Evolutionary conservation across 2,113 vertebrate species (phyloP).

Genomic region (Loxodonta africana): DNA sequence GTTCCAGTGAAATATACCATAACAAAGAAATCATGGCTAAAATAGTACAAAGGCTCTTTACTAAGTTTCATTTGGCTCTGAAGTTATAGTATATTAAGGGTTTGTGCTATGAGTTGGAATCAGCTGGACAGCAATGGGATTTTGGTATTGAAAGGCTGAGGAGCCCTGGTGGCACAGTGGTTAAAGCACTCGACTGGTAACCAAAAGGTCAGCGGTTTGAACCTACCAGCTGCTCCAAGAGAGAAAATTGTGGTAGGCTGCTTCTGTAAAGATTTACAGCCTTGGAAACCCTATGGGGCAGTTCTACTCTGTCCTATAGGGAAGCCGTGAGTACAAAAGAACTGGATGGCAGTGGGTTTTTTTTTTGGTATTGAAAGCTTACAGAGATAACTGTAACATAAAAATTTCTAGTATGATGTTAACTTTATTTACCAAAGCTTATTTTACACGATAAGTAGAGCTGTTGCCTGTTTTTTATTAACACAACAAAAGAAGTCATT

Average conservation of each 20-base stretch:
- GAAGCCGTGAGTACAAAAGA: too few species aligned
- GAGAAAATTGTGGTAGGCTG: too few species aligned
- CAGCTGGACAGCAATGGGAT: too few species aligned
- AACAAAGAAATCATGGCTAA: slow-evolving; percentile 75
- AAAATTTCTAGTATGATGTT: slow-evolving; percentile 83
- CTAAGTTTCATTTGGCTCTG: slow-evolving; percentile 79
- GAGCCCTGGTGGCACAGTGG: too few species aligned
- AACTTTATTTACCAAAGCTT: slow-evolving; percentile 83
- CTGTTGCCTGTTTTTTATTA: slow-evolving; percentile 63
- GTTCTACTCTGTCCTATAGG: too few species aligned
- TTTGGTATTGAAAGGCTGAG: too few species aligned
- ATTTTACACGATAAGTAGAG: slow-evolving; percentile 79
- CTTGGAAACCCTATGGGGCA: too few species aligned
- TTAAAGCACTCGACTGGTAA: too few species aligned
- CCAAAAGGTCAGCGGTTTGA: too few species aligned
- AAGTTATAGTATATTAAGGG: slow-evolving; percentile 68
- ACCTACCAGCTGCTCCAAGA: too few species aligned
- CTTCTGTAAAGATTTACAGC: too few species aligned
- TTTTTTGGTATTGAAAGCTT: slow-evolving; percentile 68
- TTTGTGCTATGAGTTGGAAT: neutral
- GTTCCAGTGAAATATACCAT: slow-evolving; percentile 54
- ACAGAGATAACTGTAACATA: slow-evolving; percentile 80
- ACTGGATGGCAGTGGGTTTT: too few species aligned
- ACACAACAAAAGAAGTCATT: slow-evolving; percentile 54
- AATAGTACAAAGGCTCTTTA: slow-evolving; percentile 66